A percentile compares a stretch with the other conserved stretches of the same genome.
phyloP scores from a whole-genome alignment of 2,888 invertebrate species.

The Rhaphigaster nebulosa region DNA sequence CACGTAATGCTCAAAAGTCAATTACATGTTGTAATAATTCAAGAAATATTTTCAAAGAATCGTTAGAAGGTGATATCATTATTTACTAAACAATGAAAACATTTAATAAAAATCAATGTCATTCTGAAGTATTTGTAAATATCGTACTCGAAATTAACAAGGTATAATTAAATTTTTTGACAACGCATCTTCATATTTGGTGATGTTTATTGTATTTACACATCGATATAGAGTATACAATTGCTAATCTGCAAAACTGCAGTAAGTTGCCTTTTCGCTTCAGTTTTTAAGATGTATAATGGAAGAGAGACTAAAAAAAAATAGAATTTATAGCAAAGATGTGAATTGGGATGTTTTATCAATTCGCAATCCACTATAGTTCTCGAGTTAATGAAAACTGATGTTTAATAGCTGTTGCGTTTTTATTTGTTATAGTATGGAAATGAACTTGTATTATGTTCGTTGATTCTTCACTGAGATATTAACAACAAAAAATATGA shows the following conservation, averaged over 20 bases:
- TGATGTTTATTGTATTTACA: background rate
- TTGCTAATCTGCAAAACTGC: background rate
- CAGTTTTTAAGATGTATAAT: no score
- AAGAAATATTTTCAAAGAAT: background rate
- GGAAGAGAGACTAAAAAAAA: no score
- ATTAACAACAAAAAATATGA: no score
- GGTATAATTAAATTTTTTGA: background rate
- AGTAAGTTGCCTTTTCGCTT: background rate
- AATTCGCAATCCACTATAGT: no score
- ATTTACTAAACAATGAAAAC: background rate
- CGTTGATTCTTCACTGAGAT: no score
- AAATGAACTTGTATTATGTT: no score
- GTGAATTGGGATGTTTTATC: no score
- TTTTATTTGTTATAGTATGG: no score
- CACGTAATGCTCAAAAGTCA: background rate
- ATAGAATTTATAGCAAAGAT: no score
- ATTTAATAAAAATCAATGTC: conserved; percentile 15
- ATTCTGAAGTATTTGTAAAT: background rate
- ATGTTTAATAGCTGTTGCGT: no score
- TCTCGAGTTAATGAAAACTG: no score
- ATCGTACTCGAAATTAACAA: background rate
- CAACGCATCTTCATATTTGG: background rate
- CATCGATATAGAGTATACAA: no score
- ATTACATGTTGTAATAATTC: background rate
- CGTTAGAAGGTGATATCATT: background rate